phyloP scores from a whole-genome alignment of 2,888 invertebrate species.

The Podotricha telesiphe region DNA sequence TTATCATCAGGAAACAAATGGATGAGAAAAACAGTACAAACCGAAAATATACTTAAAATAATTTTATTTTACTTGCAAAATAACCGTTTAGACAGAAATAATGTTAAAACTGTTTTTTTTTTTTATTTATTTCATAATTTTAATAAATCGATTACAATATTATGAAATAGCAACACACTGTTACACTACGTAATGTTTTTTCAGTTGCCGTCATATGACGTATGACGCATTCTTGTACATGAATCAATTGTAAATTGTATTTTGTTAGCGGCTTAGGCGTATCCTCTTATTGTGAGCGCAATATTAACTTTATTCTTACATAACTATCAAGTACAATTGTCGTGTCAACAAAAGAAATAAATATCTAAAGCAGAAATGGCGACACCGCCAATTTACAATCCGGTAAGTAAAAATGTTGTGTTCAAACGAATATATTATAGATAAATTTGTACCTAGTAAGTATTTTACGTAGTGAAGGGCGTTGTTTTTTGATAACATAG shows the following conservation, averaged over 20 bases:
- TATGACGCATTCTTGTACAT: constrained; percentile 64
- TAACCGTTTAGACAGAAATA: too few relatives aligned
- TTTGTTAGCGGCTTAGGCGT: constrained; percentile 60
- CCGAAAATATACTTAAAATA: too few relatives aligned
- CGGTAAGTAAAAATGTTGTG: constrained; percentile 59
- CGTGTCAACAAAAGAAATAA: constrained; percentile 7
- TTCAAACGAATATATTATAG: constrained; percentile 40
- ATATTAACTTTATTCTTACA: constrained; percentile 38
- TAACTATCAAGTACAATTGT: constrained; percentile 15
- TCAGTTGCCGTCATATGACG: constrained; percentile 62
- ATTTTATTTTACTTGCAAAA: too few relatives aligned
- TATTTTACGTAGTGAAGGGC: constrained; percentile 68
- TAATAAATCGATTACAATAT: constrained; percentile 3
- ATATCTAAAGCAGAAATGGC: constrained; percentile 57
- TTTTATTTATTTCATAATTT: not conserved
- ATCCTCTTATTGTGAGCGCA: constrained; percentile 55
- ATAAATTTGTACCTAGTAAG: constrained; percentile 43
- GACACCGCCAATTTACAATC: constrained; percentile 69
- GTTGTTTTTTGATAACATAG: constrained; percentile 41
- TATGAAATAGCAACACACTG: constrained; percentile 6
- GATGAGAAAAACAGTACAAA: too few relatives aligned
- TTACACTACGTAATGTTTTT: constrained; percentile 18
- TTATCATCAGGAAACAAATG: too few relatives aligned
- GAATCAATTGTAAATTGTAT: constrained; percentile 55
- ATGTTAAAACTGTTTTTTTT: too few relatives aligned